A percentile compares a stretch with the other conserved stretches of the same genome.
These are phyloP conservation scores for Luidia sarsii DNA, from an alignment of 53 echinoderm and acorn worm genomes.

Conservation along the genomic window DNA sequence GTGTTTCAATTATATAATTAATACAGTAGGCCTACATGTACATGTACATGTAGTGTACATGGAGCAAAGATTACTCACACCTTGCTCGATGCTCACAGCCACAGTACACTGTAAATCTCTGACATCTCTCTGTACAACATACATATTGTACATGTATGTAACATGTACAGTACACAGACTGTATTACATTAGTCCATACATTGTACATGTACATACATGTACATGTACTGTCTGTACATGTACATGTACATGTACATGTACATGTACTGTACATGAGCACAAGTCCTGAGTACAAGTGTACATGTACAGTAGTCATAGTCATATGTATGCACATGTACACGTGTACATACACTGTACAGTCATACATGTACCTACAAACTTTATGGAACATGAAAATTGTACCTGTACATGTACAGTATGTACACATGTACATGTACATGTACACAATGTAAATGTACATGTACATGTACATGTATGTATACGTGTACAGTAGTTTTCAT, in stretches of 20 bases:
- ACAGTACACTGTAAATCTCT: too few relatives aligned
- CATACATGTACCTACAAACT: not conserved
- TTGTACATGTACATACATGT: not conserved
- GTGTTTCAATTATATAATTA: too few relatives aligned
- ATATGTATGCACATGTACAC: not conserved
- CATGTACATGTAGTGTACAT: too few relatives aligned
- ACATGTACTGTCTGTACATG: not conserved
- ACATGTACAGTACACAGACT: not conserved
- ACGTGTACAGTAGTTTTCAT: too few relatives aligned
- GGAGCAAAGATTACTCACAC: too few relatives aligned
- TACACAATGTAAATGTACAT: too few relatives aligned
- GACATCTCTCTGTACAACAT: too few relatives aligned
- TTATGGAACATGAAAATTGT: not conserved
- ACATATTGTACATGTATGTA: too few relatives aligned
- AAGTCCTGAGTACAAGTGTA: not conserved
- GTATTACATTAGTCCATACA: not conserved
- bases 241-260: too few relatives aligned
- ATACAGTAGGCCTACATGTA: too few relatives aligned
- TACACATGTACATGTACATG: not conserved
- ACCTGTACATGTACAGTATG: not conserved
- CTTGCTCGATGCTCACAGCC: too few relatives aligned
- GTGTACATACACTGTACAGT: not conserved
- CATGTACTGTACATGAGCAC: not conserved
- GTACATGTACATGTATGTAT: too few relatives aligned
- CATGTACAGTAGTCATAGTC: not conserved